Base-by-base conservation (phyloP, 92 coral and sea anemone genomes). In the Heliopora coerulea region DNA sequence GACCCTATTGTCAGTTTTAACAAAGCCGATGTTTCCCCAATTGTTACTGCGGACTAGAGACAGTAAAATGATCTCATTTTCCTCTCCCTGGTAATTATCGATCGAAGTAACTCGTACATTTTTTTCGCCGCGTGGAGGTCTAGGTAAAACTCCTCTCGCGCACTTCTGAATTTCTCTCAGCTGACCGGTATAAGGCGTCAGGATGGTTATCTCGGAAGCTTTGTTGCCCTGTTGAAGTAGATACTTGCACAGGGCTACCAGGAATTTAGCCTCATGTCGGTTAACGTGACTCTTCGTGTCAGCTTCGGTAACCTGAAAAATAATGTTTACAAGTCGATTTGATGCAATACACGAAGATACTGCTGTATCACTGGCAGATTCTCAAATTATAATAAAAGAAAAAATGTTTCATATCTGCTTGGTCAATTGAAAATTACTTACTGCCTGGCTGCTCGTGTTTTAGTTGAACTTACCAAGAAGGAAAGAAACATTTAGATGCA, bases 21-120 rank as follows among this genome's bases (percentile, higher is more conserved):
- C 69, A 78, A 91, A 91, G n/a, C 97, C 97, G 9, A 86, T 88
- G 40, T 85, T 87, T 64, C 78, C 91, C 17, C 28, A 30, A n/a
- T 79, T 59, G 84, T 91, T 91, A 61, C 91, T 91, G 27, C 97
- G 88, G 46, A 91, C 97, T 48, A 91, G 80, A 10, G 97, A 91
- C 23, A 91, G 82, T 58, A 91, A 76, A 57, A 91, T 77, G 84
- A 91, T 86, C 61, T 91, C 95, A 41, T 77, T 91, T 75, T 91
- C 97, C 39, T 91, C 91, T 10, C 97, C 97, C 70, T 91, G 97
- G 65, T 68, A 91, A 78, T 88, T 91, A 73, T 91, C 97, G 11
- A 91, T 87, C 20, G 89, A 88, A 7, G 89, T 54, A 37, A 86
- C 56, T 13, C 97, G 85, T 23, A 50, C 58, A 17, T n/a, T 23